Evolutionary conservation across 2,797 vertebrate genomes (phyloP).

Genomic region (Esox masquinongy): DNA sequence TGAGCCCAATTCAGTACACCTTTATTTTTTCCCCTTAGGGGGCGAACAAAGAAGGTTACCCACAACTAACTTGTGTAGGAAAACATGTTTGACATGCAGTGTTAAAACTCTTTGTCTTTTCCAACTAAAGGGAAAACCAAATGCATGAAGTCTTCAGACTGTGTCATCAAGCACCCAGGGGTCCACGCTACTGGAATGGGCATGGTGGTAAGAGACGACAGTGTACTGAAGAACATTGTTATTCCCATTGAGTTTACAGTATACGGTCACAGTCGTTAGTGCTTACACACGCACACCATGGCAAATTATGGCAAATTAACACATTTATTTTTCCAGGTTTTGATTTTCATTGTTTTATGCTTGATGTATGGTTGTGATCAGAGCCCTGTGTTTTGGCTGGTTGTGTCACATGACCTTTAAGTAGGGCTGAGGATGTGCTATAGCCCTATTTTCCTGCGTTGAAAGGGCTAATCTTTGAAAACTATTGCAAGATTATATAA

Average conservation of each 20-base stretch:
- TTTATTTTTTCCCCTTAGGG: neutral
- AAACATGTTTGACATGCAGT: neutral
- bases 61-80: neutral
- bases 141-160: conserved; percentile 99
- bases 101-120: conserved; percentile 5
- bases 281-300: neutral
- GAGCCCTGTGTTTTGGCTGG: no score
- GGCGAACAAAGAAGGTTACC: neutral
- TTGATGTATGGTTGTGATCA: no score
- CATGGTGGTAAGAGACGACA: conserved; percentile 89
- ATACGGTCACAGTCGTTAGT: neutral
- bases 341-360: no score
- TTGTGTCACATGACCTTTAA: no score
- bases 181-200: conserved; percentile 94
- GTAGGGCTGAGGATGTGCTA: no score
- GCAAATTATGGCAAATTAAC: neutral
- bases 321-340: no score
- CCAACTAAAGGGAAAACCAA: conserved; percentile 89
- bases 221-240: neutral
- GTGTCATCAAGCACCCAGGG: conserved; percentile 94
- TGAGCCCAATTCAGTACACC: neutral
- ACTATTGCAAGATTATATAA: no score
- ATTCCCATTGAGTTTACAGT: neutral
- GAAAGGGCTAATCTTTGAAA: no score
- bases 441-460: no score